Evolutionary conservation across 2,797 vertebrate genomes (phyloP).

Genomic region (Lacerta agilis): DNA sequence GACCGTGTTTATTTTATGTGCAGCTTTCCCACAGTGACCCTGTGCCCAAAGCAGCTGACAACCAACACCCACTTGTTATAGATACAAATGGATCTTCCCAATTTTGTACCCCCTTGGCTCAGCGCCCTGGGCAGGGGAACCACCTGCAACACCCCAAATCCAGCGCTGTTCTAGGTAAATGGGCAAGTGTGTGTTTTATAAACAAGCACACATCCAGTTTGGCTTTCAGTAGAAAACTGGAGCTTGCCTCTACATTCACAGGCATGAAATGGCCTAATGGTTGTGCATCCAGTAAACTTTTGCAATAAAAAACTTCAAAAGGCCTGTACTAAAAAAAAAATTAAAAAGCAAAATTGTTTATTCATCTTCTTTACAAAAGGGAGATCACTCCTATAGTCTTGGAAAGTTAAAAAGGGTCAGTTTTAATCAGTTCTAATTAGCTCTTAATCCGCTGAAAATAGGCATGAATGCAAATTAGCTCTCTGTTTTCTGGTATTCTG

Average conservation of each 20-base stretch:
- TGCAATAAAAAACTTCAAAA: accelerated
- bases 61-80: too few relatives aligned
- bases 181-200: neutral
- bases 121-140: too few relatives aligned
- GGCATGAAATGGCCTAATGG: neutral
- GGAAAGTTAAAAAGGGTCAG: neutral
- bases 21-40: too few relatives aligned
- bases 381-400: neutral
- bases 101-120: too few relatives aligned
- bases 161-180: neutral
- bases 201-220: neutral
- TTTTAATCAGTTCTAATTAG: neutral
- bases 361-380: neutral
- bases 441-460: neutral
- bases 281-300: neutral
- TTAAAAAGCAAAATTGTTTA: too few relatives aligned
- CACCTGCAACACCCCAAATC: too few relatives aligned
- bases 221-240: neutral
- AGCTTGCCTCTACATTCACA: neutral
- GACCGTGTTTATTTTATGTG: neutral
- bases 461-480: neutral
- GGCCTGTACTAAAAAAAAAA: accelerated
- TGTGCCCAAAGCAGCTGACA: too few relatives aligned
- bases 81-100: too few relatives aligned
- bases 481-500: neutral